phyloP scores from a whole-genome alignment of 1,140 invertebrate genomes.

The Neodiprion fabricii region DNA sequence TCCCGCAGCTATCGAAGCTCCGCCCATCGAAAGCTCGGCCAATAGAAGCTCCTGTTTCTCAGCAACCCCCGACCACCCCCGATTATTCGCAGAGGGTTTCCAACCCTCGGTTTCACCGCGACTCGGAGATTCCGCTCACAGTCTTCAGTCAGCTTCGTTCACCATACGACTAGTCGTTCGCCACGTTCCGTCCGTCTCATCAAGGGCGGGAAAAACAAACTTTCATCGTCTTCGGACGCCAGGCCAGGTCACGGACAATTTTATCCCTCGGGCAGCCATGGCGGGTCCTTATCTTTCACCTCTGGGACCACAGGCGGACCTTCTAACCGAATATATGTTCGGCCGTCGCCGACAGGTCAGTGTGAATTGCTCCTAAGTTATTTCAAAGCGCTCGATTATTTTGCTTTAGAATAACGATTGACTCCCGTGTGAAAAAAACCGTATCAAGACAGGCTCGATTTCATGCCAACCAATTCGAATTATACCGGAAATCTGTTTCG shows the following conservation, averaged over 20 bases:
- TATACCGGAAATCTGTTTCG: no score
- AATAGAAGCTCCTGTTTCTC: neutral
- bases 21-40: neutral
- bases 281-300: conserved; percentile 85
- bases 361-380: conserved; percentile 54
- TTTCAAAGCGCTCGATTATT: conserved; percentile 19
- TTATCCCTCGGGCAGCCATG: conserved; percentile 59
- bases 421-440: neutral
- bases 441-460: no score
- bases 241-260: conserved; percentile 25
- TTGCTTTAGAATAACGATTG: neutral
- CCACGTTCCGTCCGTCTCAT: no score
- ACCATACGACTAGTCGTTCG: neutral
- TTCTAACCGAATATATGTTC: conserved; percentile 91
- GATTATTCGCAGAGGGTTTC: conserved; percentile 1
- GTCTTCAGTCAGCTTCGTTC: neutral
- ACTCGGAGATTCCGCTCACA: neutral
- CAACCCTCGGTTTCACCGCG: neutral
- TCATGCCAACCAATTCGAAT: no score
- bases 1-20: neutral
- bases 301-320: conserved; percentile 74
- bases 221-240: neutral
- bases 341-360: conserved; percentile 81
- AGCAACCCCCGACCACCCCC: neutral
- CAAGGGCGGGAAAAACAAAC: no score